Percentiles rank a stretch among this genome's conserved stretches.
These are phyloP conservation scores for Tenebrosternarchus preto DNA, from an alignment of 2,113 vertebrate species.

Conservation along the genomic window DNA sequence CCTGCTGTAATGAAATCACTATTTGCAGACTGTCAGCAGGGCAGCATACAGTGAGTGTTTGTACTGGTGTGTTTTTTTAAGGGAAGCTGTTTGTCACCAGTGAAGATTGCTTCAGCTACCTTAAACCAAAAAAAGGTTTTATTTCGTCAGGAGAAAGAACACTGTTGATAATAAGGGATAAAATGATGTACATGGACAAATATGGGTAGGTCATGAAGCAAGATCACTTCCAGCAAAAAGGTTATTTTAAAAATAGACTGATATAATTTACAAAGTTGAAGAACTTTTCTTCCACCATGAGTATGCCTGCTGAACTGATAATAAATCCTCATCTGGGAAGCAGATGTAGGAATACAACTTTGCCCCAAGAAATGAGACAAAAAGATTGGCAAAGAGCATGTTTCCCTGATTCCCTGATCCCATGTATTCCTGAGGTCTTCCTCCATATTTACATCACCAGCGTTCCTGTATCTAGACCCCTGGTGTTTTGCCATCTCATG, in stretches of 20 bases:
- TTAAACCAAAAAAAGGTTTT: conserved; percentile 13
- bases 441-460: too few species aligned
- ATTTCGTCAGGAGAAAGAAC: background rate
- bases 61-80: conserved; percentile 39
- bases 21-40: conserved; percentile 43
- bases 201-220: background rate
- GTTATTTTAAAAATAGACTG: background rate
- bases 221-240: background rate
- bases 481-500: too few species aligned
- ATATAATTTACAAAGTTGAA: background rate
- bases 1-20: conserved; percentile 46
- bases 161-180: background rate
- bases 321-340: background rate
- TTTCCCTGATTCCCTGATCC: background rate
- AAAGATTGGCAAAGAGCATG: background rate
- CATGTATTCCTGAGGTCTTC: background rate
- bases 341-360: conserved; percentile 5
- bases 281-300: background rate
- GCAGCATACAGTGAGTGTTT: conserved; percentile 46
- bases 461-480: too few species aligned
- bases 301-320: background rate
- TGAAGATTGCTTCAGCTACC: conserved; percentile 11
- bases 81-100: conserved; percentile 40
- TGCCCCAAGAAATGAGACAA: background rate
- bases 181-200: background rate